These are phyloP conservation scores for Gymnorhina tibicen DNA, from an alignment of 2,113 vertebrate genomes.

Conservation along the genomic window DNA sequence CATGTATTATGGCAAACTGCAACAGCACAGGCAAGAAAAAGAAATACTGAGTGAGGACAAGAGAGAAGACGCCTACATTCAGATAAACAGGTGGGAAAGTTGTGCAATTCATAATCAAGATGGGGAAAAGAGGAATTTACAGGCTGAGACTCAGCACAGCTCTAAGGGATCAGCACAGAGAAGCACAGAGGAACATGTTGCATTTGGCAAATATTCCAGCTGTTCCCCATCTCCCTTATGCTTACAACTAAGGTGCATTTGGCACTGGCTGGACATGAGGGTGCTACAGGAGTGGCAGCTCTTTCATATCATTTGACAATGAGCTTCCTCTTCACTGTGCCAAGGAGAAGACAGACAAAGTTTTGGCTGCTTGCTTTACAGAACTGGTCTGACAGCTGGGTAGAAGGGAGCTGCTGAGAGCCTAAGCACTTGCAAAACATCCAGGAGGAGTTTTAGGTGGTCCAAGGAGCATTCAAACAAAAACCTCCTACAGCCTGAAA, in stretches of 20 bases:
- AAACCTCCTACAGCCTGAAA: neutral
- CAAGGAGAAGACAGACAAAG: neutral
- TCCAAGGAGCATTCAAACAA: neutral
- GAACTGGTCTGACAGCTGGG: neutral
- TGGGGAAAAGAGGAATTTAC: neutral
- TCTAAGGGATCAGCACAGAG: neutral
- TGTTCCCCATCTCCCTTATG: neutral
- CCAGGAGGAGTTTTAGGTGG: neutral
- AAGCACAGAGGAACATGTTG: neutral
- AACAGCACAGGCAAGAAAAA: neutral
- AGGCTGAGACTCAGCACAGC: neutral
- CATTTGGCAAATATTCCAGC: neutral
- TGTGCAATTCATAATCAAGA: neutral
- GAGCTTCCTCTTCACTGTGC: neutral
- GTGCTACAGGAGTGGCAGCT: neutral
- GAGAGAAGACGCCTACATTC: neutral
- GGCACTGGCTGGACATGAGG: neutral
- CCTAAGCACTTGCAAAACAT: neutral
- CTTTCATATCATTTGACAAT: neutral
- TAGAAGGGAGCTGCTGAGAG: neutral
- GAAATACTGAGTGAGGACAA: neutral
- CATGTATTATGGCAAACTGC: neutral
- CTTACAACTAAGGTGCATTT: neutral
- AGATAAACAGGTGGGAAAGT: neutral
- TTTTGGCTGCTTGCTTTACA: neutral